These are phyloP conservation scores for Dendrophyllia cribrosa DNA, from an alignment of 64 coral and sea anemone species.

Conservation along the genomic window DNA sequence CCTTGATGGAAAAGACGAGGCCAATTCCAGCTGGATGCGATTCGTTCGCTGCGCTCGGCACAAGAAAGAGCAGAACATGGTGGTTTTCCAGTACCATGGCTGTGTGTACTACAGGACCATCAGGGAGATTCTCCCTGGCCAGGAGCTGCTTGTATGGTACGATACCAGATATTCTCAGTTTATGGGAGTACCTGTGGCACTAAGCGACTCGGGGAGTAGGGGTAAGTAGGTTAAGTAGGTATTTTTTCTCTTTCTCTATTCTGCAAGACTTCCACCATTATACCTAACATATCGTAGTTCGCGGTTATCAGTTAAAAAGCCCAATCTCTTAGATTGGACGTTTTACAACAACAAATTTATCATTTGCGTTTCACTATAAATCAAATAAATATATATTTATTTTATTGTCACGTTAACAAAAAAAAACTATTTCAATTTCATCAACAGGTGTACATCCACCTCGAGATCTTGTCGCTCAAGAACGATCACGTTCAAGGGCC, in stretches of 20 bases:
- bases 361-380: too few species aligned
- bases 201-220: slow-evolving; percentile 91
- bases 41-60: slow-evolving; percentile 97
- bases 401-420: too few species aligned
- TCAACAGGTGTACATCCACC: slow-evolving; percentile 86
- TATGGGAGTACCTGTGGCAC: slow-evolving; percentile 95
- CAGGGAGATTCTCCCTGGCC: slow-evolving; percentile 87
- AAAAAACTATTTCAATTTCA: too few species aligned
- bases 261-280: too few species aligned
- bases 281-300: too few species aligned
- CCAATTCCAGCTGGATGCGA: slow-evolving; percentile 98
- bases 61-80: slow-evolving; percentile 99
- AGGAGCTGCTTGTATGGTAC: slow-evolving; percentile 97
- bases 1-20: slow-evolving; percentile 95
- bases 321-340: too few species aligned
- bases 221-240: slow-evolving; percentile 44
- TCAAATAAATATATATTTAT: too few species aligned
- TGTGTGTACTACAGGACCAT: slow-evolving; percentile 97
- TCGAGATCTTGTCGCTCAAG: slow-evolving; percentile 89
- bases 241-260: too few species aligned
- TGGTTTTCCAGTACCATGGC: slow-evolving; percentile 97
- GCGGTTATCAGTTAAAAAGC: too few species aligned
- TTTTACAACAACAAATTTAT: too few species aligned
- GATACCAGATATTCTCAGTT: slow-evolving; percentile 95
- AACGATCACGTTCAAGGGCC: slow-evolving; percentile 59